phyloP scores from a whole-genome alignment of 1,140 invertebrate species.

The Acromyrmex charruanus region DNA sequence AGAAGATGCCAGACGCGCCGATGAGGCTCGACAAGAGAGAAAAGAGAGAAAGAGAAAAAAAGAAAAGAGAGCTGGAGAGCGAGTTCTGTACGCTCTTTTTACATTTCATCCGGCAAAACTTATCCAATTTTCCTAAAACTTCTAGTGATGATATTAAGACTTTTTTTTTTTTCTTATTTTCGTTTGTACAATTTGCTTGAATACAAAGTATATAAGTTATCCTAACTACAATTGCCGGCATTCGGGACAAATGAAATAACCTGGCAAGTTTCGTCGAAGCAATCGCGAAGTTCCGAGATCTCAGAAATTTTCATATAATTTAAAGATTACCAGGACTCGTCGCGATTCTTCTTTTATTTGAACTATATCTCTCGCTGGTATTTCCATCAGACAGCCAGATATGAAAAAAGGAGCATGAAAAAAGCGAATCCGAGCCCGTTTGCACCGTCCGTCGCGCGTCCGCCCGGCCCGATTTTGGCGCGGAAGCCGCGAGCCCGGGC shows the following conservation, averaged over 20 bases:
- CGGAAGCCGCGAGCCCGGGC: constrained; percentile 77
- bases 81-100: background rate
- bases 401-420: background rate
- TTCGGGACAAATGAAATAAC: constrained; percentile 11
- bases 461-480: constrained; percentile 44
- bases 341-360: background rate
- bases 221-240: background rate
- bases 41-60: background rate
- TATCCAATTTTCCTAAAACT: constrained; percentile 21
- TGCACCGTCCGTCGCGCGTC: background rate
- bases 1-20: constrained; percentile 7
- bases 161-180: background rate
- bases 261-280: background rate
- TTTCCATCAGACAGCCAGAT: background rate
- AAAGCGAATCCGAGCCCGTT: constrained; percentile 19
- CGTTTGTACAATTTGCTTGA: constrained; percentile 10
- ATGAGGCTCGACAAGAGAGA: constrained; percentile 17
- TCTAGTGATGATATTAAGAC: background rate
- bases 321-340: background rate
- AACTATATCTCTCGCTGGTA: background rate
- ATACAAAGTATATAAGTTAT: constrained; percentile 21
- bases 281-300: background rate
- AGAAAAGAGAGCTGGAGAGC: background rate
- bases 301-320: constrained; percentile 11
- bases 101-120: constrained; percentile 1